Evolutionary conservation across 1,140 invertebrate genomes (phyloP), one percentile per base, ranked within the genome.

Genomic region (Telenomus remus): DNA sequence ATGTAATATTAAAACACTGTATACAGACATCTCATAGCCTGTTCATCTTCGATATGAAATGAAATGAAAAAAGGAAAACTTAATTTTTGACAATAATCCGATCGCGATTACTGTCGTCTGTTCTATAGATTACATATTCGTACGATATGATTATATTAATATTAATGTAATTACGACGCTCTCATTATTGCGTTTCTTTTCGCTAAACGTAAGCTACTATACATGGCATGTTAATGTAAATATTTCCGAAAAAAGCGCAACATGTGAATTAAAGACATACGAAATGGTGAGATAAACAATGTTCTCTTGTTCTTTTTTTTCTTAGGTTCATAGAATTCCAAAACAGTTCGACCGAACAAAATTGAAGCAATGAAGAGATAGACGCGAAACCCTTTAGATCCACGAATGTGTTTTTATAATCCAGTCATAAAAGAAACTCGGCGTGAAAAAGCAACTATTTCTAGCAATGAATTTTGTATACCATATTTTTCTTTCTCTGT

Each of bases 201-300:
- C 19, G 10, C 50, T 71, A 57, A 12, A 34, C 56, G 12, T 47
- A 35, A 19, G 55, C 49, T 68, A 46, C 53, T 72, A 69, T 61
- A 35, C 37, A 74, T 78, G 81, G 82, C 80, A 76, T 81, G 84
- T 85, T 83, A 84, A 79, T 86, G 85, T 86, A 86, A 83, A 86
- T 86, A 86, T 73, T 81, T 84, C 74, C 80, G 79, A 60, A 75
- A 51, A 49, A 68, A 59, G 53, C 53, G 56, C 71, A 68, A 51
- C 9, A 37, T 68, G 42, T 68, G 59, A 75, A 56, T 66, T 44
- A 56, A 64, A 49, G 37, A 34, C 16, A 61, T 56, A 54, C 46
- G 39, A 27, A 27, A 27, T 6, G 19, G 9, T 39, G 37, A 39
- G 8, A 39, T n/a, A 9, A 39, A 39, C 3, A 43, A 50, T 4